A percentile compares a stretch with the other conserved stretches of the same genome.
Conservation (phyloP, 1,140 invertebrate genomes). For the Hypsibius dujardini region DNA sequence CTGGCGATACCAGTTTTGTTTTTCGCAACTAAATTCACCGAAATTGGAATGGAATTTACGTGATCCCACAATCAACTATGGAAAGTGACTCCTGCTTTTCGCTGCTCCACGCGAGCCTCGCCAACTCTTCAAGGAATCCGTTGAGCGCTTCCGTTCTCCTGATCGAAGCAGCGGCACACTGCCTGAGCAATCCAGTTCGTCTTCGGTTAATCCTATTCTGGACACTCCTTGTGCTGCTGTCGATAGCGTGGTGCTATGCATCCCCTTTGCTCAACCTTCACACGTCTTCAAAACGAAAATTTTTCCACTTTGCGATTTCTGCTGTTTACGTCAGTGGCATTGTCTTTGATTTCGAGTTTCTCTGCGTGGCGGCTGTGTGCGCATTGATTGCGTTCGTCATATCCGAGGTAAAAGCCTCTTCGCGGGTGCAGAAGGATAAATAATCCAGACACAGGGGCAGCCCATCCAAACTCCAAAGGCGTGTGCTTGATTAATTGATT, state of each 20-base stretch:
- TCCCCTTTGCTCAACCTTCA: background rate
- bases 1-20: no score
- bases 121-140: no score
- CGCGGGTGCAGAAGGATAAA: no score
- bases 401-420: background rate
- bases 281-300: background rate
- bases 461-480: no score
- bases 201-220: background rate
- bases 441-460: no score
- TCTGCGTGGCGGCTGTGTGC: background rate
- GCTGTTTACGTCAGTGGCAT: background rate
- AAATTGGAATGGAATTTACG: no score
- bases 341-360: background rate
- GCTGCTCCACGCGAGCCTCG: no score
- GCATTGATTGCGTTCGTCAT: background rate
- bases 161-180: background rate
- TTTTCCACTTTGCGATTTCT: constrained; percentile 2
- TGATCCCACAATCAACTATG: no score
- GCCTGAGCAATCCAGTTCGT: background rate
- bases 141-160: no score
- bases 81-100: no score
- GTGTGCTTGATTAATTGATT: no score
- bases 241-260: background rate
- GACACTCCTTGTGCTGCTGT: background rate
- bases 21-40: no score